Evolutionary conservation across 2,113 vertebrate species (phyloP), one percentile per base, ranked within the genome.

Genomic region (Tachuris rubrigastra): DNA sequence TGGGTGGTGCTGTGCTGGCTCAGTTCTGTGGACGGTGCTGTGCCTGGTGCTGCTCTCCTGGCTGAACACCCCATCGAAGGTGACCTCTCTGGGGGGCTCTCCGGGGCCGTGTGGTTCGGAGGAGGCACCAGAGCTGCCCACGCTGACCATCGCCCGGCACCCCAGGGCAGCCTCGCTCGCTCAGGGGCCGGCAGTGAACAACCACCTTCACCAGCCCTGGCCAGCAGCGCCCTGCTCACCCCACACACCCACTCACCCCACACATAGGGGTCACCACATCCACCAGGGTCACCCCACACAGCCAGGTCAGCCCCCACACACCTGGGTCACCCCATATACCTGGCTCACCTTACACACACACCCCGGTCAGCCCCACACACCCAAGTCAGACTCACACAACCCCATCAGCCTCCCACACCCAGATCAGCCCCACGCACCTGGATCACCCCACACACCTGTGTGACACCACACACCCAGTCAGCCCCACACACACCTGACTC

Each of bases 21-120:
- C 44, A 44, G 44, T 44, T 18, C n/a, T n/a, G n/a, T 20, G 18
- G 18, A 8, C 19, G 44, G 17, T 44, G 44, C 19, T 46, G 44
- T 49, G 98, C 94, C 99, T 98, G 0, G 99, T 99, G 96, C 92
- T 97, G 72, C 98, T 98, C 49, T 98, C 98, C 39, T 94, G 90
- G 78, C 86, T 93, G 96, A 99, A 99, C 1, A 97, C 98, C 88
- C 99, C 99, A 6, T 99, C 98, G 35, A 99, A 99, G 77, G 98
- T 99, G 98, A 99, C 99, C 94, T 98, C 98, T 90, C 99, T 98
- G 3, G 98, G 98, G 6, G 98, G 98, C 94, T 99, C 98, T 52
- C 0, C 96, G 69, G 7, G 1, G 97, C 97, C 3, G 95, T 71
- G 0, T 98, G 98, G 87, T 98, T 98, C 96, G 91, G 77, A 99